phyloP scores from a whole-genome alignment of 2,797 vertebrate species.

The Artibeus lituratus region DNA sequence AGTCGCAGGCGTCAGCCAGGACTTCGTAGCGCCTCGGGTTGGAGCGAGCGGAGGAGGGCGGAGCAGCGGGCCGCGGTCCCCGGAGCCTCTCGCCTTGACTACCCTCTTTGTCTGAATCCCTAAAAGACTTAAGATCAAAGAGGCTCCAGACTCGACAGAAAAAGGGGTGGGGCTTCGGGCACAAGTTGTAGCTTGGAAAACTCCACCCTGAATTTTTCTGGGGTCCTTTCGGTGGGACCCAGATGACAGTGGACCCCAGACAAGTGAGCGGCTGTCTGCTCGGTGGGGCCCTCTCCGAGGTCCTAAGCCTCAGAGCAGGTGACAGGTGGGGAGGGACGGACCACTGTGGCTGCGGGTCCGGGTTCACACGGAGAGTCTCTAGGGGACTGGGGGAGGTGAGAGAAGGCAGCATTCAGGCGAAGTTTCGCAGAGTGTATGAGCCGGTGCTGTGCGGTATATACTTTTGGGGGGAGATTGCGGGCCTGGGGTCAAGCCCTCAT shows the following conservation, averaged over 20 bases:
- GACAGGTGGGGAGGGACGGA: constrained; percentile 18
- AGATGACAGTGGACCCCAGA: neutral
- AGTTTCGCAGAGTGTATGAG: neutral
- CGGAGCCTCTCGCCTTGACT: constrained; percentile 36
- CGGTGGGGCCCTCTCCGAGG: accelerated
- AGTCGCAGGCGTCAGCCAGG: neutral
- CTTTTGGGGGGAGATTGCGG: neutral
- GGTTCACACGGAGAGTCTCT: neutral
- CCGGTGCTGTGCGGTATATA: neutral
- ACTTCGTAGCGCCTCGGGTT: neutral
- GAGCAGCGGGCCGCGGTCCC: neutral
- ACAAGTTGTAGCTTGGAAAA: neutral
- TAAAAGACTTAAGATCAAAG: constrained; percentile 78
- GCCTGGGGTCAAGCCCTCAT: neutral
- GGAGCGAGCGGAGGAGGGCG: neutral
- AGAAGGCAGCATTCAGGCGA: neutral
- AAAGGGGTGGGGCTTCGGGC: neutral
- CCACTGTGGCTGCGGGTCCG: neutral
- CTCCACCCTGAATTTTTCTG: constrained; percentile 27
- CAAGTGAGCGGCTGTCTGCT: neutral
- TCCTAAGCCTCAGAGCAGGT: accelerated
- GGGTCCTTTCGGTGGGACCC: neutral
- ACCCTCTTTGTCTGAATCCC: constrained; percentile 73
- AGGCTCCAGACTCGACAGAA: constrained; percentile 33
- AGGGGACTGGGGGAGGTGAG: neutral